A percentile compares a stretch with the other conserved stretches of the same genome.
Evolutionary conservation across 2,888 invertebrate species (phyloP).

Genomic region (Drosophila nigricruria): DNA sequence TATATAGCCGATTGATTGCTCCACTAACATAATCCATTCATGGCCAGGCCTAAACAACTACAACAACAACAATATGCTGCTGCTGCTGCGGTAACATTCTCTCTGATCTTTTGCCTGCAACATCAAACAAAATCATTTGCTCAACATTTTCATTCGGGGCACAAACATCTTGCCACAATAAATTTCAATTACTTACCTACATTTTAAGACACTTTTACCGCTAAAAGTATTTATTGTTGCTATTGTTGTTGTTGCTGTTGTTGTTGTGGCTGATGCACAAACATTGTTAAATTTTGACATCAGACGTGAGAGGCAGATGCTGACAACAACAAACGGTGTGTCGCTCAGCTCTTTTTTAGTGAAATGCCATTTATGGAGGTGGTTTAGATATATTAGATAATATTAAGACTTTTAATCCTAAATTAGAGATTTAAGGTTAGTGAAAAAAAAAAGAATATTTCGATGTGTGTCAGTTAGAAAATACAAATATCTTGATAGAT

Average conservation of each 20-base stretch:
- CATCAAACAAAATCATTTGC: conserved; percentile 62
- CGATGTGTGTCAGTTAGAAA: no score
- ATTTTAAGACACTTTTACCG: conserved; percentile 82
- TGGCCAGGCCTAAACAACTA: conserved; percentile 32
- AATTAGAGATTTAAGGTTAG: not conserved
- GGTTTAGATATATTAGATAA: conserved; percentile 4
- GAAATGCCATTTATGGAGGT: not conserved
- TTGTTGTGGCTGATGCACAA: conserved; percentile 33
- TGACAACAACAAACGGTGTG: conserved; percentile 2
- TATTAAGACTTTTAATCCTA: not conserved
- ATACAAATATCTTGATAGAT: no score
- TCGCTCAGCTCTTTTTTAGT: conserved; percentile 5
- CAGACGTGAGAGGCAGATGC: conserved; percentile 25
- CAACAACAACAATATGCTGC: conserved; percentile 46
- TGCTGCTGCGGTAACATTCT: conserved; percentile 57
- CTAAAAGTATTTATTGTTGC: conserved; percentile 67
- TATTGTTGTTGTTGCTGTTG: conserved; percentile 31
- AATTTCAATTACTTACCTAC: conserved; percentile 82
- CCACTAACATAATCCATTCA: conserved; percentile 73
- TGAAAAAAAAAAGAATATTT: not conserved
- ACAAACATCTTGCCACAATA: conserved; percentile 77
- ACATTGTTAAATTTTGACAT: conserved; percentile 48
- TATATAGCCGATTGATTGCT: conserved; percentile 83
- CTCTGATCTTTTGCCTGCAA: conserved; percentile 48
- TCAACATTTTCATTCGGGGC: conserved; percentile 47